phyloP scores from a whole-genome alignment of 2,797 vertebrate genomes.

The Bradypus variegatus region DNA sequence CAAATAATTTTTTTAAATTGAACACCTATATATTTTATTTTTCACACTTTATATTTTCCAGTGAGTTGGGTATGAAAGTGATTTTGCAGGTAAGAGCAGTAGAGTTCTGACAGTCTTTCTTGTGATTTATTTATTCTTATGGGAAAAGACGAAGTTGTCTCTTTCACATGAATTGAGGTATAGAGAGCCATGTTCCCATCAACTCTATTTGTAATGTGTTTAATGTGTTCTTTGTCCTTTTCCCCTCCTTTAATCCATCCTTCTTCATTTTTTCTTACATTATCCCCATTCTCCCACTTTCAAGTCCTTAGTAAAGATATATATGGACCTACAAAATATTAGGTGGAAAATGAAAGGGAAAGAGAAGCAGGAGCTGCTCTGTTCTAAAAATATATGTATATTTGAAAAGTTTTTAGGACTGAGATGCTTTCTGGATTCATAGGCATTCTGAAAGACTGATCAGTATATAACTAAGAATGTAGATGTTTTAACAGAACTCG shows the following conservation, averaged over 20 bases:
- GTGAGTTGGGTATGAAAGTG: not conserved
- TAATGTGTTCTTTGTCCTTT: not conserved
- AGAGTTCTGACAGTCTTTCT: not conserved
- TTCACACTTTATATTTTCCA: not conserved
- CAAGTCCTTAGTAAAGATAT: not conserved
- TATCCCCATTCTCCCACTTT: not conserved
- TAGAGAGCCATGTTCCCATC: not conserved
- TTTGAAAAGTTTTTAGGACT: too few species aligned
- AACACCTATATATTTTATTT: not conserved
- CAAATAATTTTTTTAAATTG: conserved; percentile 1
- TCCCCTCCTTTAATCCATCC: not conserved
- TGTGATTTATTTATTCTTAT: not conserved
- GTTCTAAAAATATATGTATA: not conserved
- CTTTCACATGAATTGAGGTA: not conserved
- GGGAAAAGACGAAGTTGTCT: not conserved
- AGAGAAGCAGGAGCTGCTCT: not conserved
- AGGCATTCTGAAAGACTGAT: not conserved
- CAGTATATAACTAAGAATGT: not conserved
- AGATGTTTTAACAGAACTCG: not conserved
- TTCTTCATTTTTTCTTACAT: not conserved
- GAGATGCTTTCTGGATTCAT: not conserved
- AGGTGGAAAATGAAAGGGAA: not conserved
- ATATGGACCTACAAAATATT: not conserved
- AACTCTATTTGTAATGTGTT: not conserved
- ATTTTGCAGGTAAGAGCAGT: not conserved